Conservation (phyloP, 2,113 vertebrate genomes). For the Alligator sinensis region DNA sequence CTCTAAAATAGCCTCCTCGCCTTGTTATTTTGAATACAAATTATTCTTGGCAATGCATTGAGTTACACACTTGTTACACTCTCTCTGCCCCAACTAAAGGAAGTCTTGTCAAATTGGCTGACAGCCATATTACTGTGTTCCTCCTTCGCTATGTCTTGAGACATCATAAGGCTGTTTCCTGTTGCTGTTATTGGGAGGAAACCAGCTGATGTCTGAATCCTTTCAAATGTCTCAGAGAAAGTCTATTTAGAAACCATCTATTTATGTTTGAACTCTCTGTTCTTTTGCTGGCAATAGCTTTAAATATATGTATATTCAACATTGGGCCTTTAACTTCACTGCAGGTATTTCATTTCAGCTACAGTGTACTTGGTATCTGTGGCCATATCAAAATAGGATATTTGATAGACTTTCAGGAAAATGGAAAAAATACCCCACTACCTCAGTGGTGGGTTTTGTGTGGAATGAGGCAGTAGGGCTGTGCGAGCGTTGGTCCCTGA, state of each 20-base stretch:
- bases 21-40: neutral
- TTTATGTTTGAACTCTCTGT: neutral
- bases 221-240: conserved; percentile 27
- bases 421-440: neutral
- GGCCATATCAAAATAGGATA: neutral
- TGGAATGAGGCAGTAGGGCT: neutral
- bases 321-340: neutral
- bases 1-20: neutral
- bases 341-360: neutral
- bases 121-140: neutral
- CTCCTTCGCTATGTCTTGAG: neutral
- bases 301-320: neutral
- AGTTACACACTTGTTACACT: neutral
- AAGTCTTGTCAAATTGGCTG: neutral
- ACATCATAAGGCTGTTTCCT: neutral
- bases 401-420: neutral
- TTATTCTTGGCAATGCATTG: neutral
- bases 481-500: too few relatives aligned
- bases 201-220: conserved; percentile 16
- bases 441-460: neutral
- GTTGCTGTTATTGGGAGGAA: neutral
- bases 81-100: neutral
- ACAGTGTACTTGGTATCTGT: neutral
- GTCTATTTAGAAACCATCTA: neutral
- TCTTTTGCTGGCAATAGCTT: neutral